Evolutionary conservation across 2,888 invertebrate genomes (phyloP), one percentile per base, ranked within the genome.

Genomic region (Chrysina gloriosa): DNA sequence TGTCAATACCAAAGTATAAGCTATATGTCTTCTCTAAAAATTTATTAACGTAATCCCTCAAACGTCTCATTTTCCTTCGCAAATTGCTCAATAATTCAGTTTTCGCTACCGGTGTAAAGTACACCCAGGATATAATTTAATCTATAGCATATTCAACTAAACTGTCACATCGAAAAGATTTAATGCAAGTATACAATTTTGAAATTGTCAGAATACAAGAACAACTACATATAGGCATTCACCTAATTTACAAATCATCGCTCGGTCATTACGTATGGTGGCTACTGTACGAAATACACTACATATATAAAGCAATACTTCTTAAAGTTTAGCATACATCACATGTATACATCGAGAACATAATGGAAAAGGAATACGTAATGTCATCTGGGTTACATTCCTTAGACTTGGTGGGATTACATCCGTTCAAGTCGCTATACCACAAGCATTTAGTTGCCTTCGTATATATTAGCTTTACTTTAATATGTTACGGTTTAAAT

Each of bases 281-380:
- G 45, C 7, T 45, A 2, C 9, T 21, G 45, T 16, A 45, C 45
- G 23, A 34, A n/a, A 31, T 19, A 1, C 3, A 21, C 19, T 21
- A 47, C 21, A 19, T 47, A 47, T 47, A 47, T n/a, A 47, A 21
- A 19, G 47, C 19, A 9, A 47, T 7, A 47, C 5, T 16, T 21
- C 5, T 21, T 47, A 2, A 42, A 47, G 1, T 6, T 47, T 6
- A 21, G n/a, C 21, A 4, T 3, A 9, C 3, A 9, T 6, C 31
- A 9, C n/a, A 2, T 31, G 2, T 31, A 3, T 21, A 21, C 5
- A 54, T 4, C 25, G 5, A 19, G 11, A 21, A 4, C 1, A 61
- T 9, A 7, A 68, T 68, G 68, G 23, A 39, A 5, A 19, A 50
- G 23, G 67, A 68, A 2, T 68, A 52, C 11, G 68, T 68, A 9